A percentile compares a stretch with the other conserved stretches of the same genome.
Evolutionary conservation across 2,113 vertebrate species (phyloP).

Genomic region (Neotragus pygmaeus): DNA sequence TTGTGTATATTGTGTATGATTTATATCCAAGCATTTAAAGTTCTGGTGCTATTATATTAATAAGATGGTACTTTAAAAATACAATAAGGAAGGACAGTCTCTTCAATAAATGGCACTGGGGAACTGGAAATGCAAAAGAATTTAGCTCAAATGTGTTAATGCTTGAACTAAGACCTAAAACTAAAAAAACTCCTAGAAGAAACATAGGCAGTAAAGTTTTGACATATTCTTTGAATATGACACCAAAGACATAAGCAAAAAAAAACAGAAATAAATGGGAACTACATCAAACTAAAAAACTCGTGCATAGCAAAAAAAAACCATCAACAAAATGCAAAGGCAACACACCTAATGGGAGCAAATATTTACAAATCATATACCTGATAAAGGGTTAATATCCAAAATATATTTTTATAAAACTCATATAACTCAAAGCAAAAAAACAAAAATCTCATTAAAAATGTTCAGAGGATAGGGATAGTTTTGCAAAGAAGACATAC

Average conservation of each 20-base stretch:
- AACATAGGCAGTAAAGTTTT: neutral
- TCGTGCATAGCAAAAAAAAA: neutral
- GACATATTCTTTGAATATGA: neutral
- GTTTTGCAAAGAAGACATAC: neutral
- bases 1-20: neutral
- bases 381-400: neutral
- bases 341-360: neutral
- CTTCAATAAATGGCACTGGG: neutral
- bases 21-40: neutral
- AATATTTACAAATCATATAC: neutral
- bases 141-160: neutral
- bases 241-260: neutral
- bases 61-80: neutral
- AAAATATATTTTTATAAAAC: neutral
- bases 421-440: neutral
- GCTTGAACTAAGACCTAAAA: neutral
- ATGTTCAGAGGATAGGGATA: neutral
- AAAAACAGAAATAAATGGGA: neutral
- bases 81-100: neutral
- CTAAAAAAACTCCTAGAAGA: neutral
- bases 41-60: neutral
- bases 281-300: neutral
- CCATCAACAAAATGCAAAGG: neutral
- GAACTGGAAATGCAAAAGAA: neutral
- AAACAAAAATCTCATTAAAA: neutral